phyloP scores from a whole-genome alignment of 2,113 vertebrate genomes.

The Thamnophis sirtalis region DNA sequence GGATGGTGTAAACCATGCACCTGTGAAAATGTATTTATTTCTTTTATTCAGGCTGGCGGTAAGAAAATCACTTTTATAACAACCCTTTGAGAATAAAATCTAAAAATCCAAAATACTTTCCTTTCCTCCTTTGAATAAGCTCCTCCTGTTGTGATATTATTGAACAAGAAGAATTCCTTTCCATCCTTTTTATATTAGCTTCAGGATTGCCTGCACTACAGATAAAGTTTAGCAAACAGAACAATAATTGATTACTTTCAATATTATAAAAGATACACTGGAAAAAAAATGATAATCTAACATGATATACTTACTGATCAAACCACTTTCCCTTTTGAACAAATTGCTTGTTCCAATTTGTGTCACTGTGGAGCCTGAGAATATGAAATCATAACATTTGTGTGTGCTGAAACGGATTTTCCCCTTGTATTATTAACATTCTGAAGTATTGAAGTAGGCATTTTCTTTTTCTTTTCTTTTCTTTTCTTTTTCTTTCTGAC shows the following conservation, averaged over 20 bases:
- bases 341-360: not conserved
- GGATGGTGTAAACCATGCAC: not conserved
- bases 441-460: not conserved
- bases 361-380: not conserved
- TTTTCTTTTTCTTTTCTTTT: not conserved
- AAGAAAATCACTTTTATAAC: not conserved
- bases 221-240: not conserved
- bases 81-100: not conserved
- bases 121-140: not conserved
- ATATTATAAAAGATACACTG: not conserved
- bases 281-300: not conserved
- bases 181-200: not conserved
- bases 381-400: not conserved
- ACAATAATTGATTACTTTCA: not conserved
- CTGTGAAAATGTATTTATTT: not conserved
- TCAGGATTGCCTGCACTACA: not conserved
- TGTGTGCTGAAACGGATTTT: not conserved
- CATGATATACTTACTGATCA: not conserved
- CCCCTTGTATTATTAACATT: not conserved
- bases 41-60: not conserved
- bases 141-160: not conserved
- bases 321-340: not conserved
- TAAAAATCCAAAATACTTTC: not conserved
- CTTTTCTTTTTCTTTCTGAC: not conserved
- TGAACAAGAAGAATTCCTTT: not conserved